Base-by-base conservation (phyloP, 2,797 vertebrate genomes). In the Anolis apletophallus region DNA sequence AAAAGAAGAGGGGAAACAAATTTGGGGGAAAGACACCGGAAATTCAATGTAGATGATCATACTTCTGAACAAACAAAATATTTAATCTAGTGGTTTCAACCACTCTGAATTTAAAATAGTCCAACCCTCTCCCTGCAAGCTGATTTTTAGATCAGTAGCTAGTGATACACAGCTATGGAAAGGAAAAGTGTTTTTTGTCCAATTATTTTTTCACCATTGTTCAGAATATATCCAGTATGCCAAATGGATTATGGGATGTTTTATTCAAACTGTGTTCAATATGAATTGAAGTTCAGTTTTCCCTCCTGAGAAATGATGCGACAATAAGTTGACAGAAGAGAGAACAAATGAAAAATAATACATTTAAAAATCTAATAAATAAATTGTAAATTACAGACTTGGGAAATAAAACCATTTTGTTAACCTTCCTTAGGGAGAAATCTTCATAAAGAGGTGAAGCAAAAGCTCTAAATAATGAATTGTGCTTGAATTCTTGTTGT, bases 151-250 rank as follows among this genome's bases (percentile, higher is more conserved):
- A 86, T 93, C 91, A 93, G 73, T 72, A 32, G 68, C 11, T 32
- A 69, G 5, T 5, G 34, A 88, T 82, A 32, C 23, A 90, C 88
- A 89, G 93, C 94, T n/a, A 12, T 92, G 85, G 52, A 69, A 84
- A 52, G 89, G 89, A 91, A 78, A 91, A 81, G 73, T 86, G 90
- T 94, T 87, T 61, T n/a, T 84, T 87, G 89, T 87, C 91, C 89
- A 95, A 90, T 95, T 94, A 92, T 85, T 89, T 92, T 61, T 86
- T 50, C 86, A 79, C 34, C 84, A 83, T 91, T 93, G 89, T 87
- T 92, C 85, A 88, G 14, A 84, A 87, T 90, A 87, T 88, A 91
- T 88, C 89, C 83, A 86, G 84, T 79, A 83, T 94, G 94, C 84
- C 91, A 91, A 85, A 55, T 36, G 81, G 76, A 92, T 89, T 83